These are phyloP conservation scores for Amphipoea lucens DNA, from an alignment of 2,888 invertebrate genomes.

Conservation along the genomic window DNA sequence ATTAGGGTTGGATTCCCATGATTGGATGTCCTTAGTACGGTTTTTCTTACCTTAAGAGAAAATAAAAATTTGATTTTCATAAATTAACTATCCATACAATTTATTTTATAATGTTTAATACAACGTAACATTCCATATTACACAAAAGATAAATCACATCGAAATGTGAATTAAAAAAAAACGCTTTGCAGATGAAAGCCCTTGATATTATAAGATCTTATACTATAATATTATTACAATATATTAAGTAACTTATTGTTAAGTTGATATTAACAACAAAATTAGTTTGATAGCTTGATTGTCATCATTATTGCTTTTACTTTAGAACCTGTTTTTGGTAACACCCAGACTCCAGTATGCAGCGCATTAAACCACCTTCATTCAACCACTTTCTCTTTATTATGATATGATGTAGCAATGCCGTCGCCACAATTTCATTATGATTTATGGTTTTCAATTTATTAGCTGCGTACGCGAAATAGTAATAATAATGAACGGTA, in stretches of 20 bases:
- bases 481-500: neutral
- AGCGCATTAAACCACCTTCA: neutral
- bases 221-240: constrained; percentile 39
- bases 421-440: neutral
- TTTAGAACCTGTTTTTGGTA: constrained; percentile 11
- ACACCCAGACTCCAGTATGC: neutral
- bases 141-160: constrained; percentile 39
- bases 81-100: constrained; percentile 56
- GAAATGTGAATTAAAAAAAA: constrained; percentile 35
- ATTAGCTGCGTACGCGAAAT: neutral
- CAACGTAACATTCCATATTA: constrained; percentile 54
- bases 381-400: neutral
- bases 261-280: constrained; percentile 42
- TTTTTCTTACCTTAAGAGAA: neutral
- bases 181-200: constrained; percentile 23
- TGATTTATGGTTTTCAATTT: neutral
- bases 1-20: neutral
- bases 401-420: constrained; percentile 11
- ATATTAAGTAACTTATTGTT: constrained; percentile 44
- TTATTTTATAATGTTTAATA: constrained; percentile 51
- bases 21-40: too few relatives aligned
- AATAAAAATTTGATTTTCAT: constrained; percentile 41
- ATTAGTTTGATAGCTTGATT: constrained; percentile 35
- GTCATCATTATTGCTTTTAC: constrained; percentile 40
- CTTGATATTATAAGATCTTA: constrained; percentile 47